phyloP scores from a whole-genome alignment of 2,797 vertebrate species.

The Chelidonichthys spinosus region DNA sequence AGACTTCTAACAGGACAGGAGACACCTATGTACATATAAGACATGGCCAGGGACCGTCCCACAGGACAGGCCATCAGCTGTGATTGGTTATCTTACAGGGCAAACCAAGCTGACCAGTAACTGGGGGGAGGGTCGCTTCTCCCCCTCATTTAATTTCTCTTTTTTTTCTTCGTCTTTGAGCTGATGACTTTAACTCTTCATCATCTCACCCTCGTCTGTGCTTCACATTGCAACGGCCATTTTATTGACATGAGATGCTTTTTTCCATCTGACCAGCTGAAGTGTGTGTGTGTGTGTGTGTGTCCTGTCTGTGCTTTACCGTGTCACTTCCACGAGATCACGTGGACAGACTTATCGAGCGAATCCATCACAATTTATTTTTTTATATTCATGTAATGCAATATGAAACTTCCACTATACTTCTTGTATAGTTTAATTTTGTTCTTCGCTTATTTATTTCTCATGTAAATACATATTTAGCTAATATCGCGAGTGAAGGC shows the following conservation, averaged over 20 bases:
- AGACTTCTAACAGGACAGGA: constrained; percentile 98
- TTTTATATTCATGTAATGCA: constrained; percentile 78
- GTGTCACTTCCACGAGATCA: constrained; percentile 77
- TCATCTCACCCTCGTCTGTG: constrained; percentile 53
- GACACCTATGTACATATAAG: constrained; percentile 96
- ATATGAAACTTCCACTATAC: constrained; percentile 73
- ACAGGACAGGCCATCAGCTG: constrained; percentile 46
- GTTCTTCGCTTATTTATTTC: constrained; percentile 79
- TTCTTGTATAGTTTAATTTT: constrained; percentile 75
- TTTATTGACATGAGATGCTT: constrained; percentile 59
- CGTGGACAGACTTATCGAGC: constrained; percentile 64
- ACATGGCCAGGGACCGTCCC: constrained; percentile 32
- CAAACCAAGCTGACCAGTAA: constrained; percentile 43
- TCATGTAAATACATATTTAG: constrained; percentile 82
- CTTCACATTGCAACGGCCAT: constrained; percentile 64
- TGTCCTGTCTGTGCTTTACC: constrained; percentile 78
- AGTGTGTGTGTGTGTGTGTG: constrained; percentile 41
- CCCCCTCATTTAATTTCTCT: constrained; percentile 25
- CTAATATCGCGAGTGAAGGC: constrained; percentile 67
- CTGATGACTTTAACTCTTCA: constrained; percentile 48
- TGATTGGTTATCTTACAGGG: constrained; percentile 33
- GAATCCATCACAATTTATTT: constrained; percentile 72
- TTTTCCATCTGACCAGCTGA: constrained; percentile 63
- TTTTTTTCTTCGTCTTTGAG: constrained; percentile 34
- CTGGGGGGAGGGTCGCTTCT: constrained; percentile 25